Evolutionary conservation across 2,797 vertebrate genomes (phyloP).

Genomic region (Gymnopithys bicolor): DNA sequence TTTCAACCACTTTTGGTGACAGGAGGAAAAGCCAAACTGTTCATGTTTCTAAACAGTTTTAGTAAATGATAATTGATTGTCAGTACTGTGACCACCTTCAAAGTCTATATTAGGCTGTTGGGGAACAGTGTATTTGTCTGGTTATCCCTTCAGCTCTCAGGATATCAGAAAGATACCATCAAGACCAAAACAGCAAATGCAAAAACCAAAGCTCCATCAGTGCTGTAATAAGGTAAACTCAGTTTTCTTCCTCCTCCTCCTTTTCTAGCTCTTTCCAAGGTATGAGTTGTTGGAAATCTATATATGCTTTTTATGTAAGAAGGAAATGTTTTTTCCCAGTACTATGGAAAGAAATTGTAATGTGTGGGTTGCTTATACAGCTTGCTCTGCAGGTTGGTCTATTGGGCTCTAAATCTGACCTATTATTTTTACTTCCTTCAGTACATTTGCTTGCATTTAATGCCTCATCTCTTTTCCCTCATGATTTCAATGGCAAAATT

Average conservation of each 20-base stretch:
- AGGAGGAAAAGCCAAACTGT: background rate
- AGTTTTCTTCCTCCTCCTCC: background rate
- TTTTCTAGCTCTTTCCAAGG: background rate
- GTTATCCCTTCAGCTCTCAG: background rate
- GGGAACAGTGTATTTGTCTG: background rate
- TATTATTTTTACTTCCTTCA: constrained; percentile 13
- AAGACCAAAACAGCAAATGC: background rate
- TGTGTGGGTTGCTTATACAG: background rate
- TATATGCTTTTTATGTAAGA: background rate
- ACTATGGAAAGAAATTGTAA: background rate
- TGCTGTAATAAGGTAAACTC: background rate
- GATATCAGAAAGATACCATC: background rate
- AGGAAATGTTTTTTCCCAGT: background rate
- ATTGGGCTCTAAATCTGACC: background rate
- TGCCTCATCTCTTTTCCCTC: background rate
- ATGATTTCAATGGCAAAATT: background rate
- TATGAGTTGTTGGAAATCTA: background rate
- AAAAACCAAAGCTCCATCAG: background rate
- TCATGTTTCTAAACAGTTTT: background rate
- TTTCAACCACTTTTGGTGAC: background rate
- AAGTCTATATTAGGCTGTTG: background rate
- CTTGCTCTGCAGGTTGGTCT: background rate
- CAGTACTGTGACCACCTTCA: background rate
- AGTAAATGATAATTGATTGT: background rate
- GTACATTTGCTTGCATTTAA: background rate